Percentiles rank a stretch among this genome's conserved stretches.
phyloP scores from a whole-genome alignment of 1,140 invertebrate species.

The Harpegnathos saltator region DNA sequence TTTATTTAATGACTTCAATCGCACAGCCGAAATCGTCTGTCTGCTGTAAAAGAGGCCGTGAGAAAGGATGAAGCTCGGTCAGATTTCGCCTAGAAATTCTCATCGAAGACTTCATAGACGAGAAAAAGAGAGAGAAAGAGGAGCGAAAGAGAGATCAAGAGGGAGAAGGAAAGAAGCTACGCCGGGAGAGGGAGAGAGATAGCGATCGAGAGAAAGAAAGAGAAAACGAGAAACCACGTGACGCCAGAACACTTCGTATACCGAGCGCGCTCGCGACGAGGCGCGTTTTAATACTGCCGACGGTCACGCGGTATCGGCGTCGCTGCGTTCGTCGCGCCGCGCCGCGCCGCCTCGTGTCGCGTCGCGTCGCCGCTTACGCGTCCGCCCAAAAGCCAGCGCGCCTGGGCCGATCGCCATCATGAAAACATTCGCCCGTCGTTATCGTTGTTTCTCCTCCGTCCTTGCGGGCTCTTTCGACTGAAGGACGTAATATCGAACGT shows the following conservation, averaged over 20 bases:
- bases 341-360: conserved; percentile 25
- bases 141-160: too few relatives aligned
- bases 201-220: too few relatives aligned
- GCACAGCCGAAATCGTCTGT: neutral
- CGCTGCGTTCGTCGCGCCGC: conserved; percentile 36
- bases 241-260: neutral
- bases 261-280: conserved; percentile 44
- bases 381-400: conserved; percentile 66
- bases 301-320: neutral
- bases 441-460: conserved; percentile 74
- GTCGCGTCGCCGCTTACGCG: conserved; percentile 67
- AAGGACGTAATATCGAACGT: conserved; percentile 70
- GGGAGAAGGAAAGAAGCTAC: too few relatives aligned
- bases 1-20: conserved; percentile 14
- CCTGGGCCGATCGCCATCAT: conserved; percentile 78
- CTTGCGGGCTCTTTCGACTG: conserved; percentile 68
- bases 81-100: conserved; percentile 13
- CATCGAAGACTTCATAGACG: neutral
- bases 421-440: conserved; percentile 80
- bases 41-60: conserved; percentile 9
- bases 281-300: conserved; percentile 18
- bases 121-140: too few relatives aligned
- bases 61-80: neutral
- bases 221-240: too few relatives aligned
- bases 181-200: too few relatives aligned